phyloP scores from a whole-genome alignment of 2,888 invertebrate genomes.

The Dermolepida albohirtum region DNA sequence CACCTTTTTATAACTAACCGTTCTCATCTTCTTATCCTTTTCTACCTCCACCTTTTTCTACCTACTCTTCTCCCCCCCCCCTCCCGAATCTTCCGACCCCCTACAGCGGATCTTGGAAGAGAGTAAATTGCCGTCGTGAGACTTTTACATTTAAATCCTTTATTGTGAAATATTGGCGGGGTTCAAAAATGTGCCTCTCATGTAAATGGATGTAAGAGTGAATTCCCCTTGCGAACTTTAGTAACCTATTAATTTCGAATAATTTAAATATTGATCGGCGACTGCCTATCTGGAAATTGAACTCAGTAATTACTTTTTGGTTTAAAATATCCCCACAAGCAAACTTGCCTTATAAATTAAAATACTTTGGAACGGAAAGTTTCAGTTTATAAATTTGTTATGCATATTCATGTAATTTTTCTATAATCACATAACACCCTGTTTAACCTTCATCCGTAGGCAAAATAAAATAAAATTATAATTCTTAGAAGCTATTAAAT shows the following conservation, averaged over 20 bases:
- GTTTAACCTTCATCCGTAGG: too few relatives aligned
- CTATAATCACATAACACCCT: too few relatives aligned
- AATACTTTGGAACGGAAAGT: too few relatives aligned
- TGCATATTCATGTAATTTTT: too few relatives aligned
- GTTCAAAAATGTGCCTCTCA: conserved; percentile 17
- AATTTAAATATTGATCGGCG: conserved; percentile 26
- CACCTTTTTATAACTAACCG: neutral
- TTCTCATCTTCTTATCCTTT: neutral
- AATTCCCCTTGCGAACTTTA: conserved; percentile 7
- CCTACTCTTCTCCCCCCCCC: neutral
- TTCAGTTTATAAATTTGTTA: too few relatives aligned
- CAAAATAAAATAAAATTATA: too few relatives aligned
- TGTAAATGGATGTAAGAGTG: conserved; percentile 25
- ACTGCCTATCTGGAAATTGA: neutral
- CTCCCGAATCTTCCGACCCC: neutral
- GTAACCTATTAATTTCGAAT: conserved; percentile 27
- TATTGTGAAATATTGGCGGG: conserved; percentile 40
- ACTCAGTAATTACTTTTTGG: conserved; percentile 9
- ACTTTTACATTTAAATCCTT: conserved; percentile 41
- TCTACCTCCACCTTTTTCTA: neutral
- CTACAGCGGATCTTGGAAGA: neutral
- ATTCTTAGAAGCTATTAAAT: too few relatives aligned
- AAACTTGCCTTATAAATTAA: too few relatives aligned
- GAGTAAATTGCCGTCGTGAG: conserved; percentile 32
- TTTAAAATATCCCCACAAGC: conserved; percentile 4